phyloP scores from a whole-genome alignment of 2,113 vertebrate species.

The Siniperca knerii region DNA sequence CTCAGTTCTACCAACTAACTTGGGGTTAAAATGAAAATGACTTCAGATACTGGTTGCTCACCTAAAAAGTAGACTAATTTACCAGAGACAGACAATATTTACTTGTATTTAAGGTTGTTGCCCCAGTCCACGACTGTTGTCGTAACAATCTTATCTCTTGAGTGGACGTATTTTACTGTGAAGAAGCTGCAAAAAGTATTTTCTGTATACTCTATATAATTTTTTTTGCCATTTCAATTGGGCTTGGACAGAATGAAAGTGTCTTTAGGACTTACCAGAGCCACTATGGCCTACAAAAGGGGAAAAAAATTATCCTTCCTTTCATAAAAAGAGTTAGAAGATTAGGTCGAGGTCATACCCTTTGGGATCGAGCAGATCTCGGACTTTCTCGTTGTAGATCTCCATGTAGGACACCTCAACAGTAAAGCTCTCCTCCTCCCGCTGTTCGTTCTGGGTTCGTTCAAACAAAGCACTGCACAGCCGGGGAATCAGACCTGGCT shows the following conservation, averaged over 20 bases:
- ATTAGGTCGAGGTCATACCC: slow-evolving; percentile 83
- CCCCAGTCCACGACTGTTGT: neutral
- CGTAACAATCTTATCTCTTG: neutral
- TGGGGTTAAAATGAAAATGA: neutral
- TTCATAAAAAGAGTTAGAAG: neutral
- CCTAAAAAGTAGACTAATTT: neutral
- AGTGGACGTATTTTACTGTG: neutral
- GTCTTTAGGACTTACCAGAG: neutral
- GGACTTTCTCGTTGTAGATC: slow-evolving; percentile 98
- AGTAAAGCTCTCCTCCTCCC: slow-evolving; percentile 94
- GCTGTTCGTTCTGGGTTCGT: slow-evolving; percentile 91
- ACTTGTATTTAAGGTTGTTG: neutral
- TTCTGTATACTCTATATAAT: neutral
- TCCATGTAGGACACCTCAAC: slow-evolving; percentile 99
- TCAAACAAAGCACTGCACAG: slow-evolving; percentile 97
- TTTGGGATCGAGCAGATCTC: slow-evolving; percentile 98
- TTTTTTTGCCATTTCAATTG: neutral
- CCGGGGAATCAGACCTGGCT: slow-evolving; percentile 94
- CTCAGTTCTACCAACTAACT: slow-evolving; percentile 20
- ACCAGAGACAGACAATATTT: neutral
- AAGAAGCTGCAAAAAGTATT: neutral
- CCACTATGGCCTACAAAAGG: accelerated
- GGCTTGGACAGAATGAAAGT: neutral
- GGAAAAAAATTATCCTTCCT: neutral
- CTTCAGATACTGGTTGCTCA: neutral